Percentiles rank a stretch among this genome's conserved stretches.
These are phyloP conservation scores for Marmota flaviventris DNA, from an alignment of 2,113 vertebrate species.

Conservation along the genomic window DNA sequence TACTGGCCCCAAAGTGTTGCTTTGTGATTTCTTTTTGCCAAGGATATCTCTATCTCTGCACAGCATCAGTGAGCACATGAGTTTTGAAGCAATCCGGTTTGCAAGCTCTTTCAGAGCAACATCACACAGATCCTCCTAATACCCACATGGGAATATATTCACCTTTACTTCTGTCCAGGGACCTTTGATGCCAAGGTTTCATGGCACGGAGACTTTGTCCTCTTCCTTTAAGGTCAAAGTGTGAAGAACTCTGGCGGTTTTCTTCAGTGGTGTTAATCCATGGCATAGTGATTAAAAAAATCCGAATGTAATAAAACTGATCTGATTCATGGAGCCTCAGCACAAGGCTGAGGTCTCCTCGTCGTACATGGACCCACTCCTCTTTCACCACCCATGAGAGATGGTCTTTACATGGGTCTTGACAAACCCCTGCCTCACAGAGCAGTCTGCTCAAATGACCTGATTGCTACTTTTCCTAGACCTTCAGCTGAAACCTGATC, in stretches of 20 bases:
- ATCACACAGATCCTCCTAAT: background rate
- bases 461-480: background rate
- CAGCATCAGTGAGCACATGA: fast-evolving
- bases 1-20: background rate
- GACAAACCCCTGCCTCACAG: background rate
- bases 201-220: background rate
- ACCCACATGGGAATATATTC: fast-evolving
- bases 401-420: background rate
- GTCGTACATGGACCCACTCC: background rate
- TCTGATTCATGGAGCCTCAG: background rate
- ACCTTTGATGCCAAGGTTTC: background rate
- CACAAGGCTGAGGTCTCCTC: background rate
- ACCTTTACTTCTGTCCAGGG: background rate
- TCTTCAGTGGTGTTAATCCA: background rate
- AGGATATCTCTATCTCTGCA: background rate
- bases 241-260: background rate
- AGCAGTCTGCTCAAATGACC: background rate
- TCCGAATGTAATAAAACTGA: background rate
- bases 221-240: background rate
- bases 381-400: background rate
- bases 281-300: background rate
- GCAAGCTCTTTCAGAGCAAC: background rate
- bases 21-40: background rate
- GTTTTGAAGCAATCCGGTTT: background rate
- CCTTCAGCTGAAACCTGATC: background rate